Base-by-base conservation (phyloP, 2,113 vertebrate species). In the Gnathonemus longibarbis region DNA sequence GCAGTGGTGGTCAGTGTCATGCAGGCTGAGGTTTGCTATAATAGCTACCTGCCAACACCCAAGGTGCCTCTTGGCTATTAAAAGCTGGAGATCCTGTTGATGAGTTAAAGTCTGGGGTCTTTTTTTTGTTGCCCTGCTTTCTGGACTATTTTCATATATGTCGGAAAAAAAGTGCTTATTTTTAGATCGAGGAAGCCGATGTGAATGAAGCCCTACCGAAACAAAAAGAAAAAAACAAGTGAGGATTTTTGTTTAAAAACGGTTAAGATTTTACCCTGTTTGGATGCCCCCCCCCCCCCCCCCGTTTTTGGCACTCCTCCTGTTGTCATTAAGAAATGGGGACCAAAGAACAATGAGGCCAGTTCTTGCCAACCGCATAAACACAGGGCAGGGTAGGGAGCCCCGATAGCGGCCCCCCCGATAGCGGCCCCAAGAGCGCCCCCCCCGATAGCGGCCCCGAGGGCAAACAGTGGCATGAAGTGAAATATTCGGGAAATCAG, bases 261-360 rank as follows among this genome's bases (percentile, higher is more conserved):
- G 95, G 95, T 95, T 93, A 89, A 86, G 92, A 89, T 91, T 92
- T 94, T 94, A 93, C 93, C 93, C 95, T 93, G 91, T 84, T 95
- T 95, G 96, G 95, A 94, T 95, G 94, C 95, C 95, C 95, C 84
- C 84, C 48, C 90, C 95, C 91, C 84, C 95, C 95, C 91, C 84
- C 91, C 87, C 35, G 89, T 91, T 91, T 93, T 92, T 93, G 91
- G 89, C 91, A 91, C 92, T 90, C 39, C 93, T 94, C 93, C 94
- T 92, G 17, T 31, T 91, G 87, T 90, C 88, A 88, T 11, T 27
- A 46, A 87, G 92, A 93, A 92, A 24, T 45, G 90, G 89, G n/a
- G n/a, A 0, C 53, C 45, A 45, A n/a, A 91, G 92, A 95, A 95
- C 94, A 95, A 95, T 94, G 93, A 93, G 90, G 39, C 39, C 70